phyloP scores from a whole-genome alignment of 1,140 invertebrate species.

The Conus betulinus region DNA sequence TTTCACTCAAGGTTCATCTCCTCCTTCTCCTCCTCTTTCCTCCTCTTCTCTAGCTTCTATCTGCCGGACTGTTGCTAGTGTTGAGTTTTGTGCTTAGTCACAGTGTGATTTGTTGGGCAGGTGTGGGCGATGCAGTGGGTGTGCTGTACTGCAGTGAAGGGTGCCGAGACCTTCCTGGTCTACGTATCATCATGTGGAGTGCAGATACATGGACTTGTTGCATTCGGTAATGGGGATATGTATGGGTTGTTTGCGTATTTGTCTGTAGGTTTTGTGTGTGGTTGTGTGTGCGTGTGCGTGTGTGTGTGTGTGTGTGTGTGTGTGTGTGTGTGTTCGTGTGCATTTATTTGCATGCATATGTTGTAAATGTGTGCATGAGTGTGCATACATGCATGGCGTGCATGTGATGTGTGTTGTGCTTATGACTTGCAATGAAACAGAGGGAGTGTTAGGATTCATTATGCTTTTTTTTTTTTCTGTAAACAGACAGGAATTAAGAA shows the following conservation, averaged over 20 bases:
- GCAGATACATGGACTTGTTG: constrained; percentile 82
- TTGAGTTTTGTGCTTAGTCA: too few species aligned
- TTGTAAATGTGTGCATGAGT: neutral
- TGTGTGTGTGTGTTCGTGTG: neutral
- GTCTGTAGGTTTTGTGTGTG: neutral
- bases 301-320: neutral
- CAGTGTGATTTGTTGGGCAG: constrained; percentile 38
- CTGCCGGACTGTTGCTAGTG: too few species aligned
- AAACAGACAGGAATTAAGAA: too few species aligned
- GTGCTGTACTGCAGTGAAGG: constrained; percentile 85
- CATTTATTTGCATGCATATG: neutral
- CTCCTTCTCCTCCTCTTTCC: too few species aligned
- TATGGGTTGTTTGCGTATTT: neutral
- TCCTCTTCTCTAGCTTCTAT: too few species aligned
- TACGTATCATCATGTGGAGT: constrained; percentile 88
- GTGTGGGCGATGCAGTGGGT: constrained; percentile 67
- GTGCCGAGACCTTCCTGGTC: constrained; percentile 83
- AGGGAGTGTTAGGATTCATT: too few species aligned
- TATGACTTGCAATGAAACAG: too few species aligned
- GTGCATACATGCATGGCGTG: too few species aligned
- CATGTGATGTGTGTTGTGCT: too few species aligned
- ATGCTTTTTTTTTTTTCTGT: too few species aligned
- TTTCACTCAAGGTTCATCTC: too few species aligned
- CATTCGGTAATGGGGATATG: constrained; percentile 58
- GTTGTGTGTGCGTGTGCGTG: too few species aligned